These are phyloP conservation scores for Pyrocoelia pectoralis DNA, from an alignment of 2,888 invertebrate species.

Conservation along the genomic window DNA sequence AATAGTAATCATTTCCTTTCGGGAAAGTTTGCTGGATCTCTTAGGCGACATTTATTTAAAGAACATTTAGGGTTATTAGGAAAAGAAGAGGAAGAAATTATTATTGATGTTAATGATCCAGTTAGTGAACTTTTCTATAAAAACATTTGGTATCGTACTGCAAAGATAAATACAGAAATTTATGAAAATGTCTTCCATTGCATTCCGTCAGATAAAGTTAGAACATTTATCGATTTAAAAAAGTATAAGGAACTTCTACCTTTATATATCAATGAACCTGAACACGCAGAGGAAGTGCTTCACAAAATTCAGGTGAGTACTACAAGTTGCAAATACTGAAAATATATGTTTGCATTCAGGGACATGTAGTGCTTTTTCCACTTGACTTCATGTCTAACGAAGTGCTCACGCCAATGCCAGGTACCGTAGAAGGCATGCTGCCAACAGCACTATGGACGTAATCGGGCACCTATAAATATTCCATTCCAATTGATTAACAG, in stretches of 20 bases:
- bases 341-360: constrained; percentile 60
- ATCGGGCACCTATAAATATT: too few species aligned
- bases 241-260: constrained; percentile 78
- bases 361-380: constrained; percentile 89
- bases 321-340: constrained; percentile 5
- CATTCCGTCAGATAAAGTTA: constrained; percentile 85
- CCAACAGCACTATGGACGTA: constrained; percentile 93
- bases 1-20: constrained; percentile 81
- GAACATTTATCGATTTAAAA: constrained; percentile 78
- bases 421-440: constrained; percentile 90
- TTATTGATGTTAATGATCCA: constrained; percentile 79
- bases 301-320: constrained; percentile 72
- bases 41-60: constrained; percentile 85
- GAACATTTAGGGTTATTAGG: constrained; percentile 87
- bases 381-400: constrained; percentile 89
- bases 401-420: constrained; percentile 81
- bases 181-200: constrained; percentile 93
- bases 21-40: constrained; percentile 85
- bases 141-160: constrained; percentile 82
- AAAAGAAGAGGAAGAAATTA: constrained; percentile 53
- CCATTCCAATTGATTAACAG: too few species aligned
- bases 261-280: constrained; percentile 76
- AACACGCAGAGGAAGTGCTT: constrained; percentile 75
- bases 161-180: constrained; percentile 83
- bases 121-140: constrained; percentile 83